phyloP scores from a whole-genome alignment of 2,797 vertebrate genomes.

The Adelosebastes latens region DNA sequence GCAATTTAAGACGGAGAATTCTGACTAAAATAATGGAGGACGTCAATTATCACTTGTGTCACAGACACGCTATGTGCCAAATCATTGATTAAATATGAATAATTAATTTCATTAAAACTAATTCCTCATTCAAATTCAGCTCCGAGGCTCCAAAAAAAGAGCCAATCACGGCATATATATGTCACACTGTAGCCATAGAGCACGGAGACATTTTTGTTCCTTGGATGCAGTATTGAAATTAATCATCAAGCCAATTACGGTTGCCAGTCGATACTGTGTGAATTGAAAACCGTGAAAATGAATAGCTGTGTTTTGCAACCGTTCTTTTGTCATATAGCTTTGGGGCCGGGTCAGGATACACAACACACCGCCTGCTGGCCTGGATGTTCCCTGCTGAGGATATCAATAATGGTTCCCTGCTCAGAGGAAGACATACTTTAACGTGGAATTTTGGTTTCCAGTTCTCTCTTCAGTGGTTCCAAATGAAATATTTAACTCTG shows the following conservation, averaged over 20 bases:
- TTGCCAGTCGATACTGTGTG: background rate
- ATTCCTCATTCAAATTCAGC: conserved; percentile 15
- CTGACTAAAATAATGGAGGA: conserved; percentile 17
- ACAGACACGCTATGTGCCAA: conserved; percentile 8
- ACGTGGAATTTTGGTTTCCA: conserved; percentile 16
- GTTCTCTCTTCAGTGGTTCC: conserved; percentile 30
- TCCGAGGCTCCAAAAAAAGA: background rate
- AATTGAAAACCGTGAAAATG: background rate
- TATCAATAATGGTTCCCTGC: conserved; percentile 19
- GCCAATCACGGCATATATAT: background rate
- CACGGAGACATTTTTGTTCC: background rate
- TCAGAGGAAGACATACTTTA: background rate
- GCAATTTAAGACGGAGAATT: conserved; percentile 21
- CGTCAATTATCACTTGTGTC: conserved; percentile 20
- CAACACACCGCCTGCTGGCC: background rate
- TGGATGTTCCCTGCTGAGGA: conserved; percentile 6
- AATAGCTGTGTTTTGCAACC: background rate
- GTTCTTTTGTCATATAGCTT: background rate
- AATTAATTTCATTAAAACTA: conserved; percentile 36
- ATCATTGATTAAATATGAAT: conserved; percentile 53
- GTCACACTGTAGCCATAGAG: background rate
- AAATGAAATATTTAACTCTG: conserved; percentile 71
- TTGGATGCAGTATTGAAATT: background rate
- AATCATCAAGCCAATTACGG: conserved; percentile 1
- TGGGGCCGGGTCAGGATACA: background rate